Conservation (phyloP, 2,113 vertebrate genomes). For the Heptranchias perlo region DNA sequence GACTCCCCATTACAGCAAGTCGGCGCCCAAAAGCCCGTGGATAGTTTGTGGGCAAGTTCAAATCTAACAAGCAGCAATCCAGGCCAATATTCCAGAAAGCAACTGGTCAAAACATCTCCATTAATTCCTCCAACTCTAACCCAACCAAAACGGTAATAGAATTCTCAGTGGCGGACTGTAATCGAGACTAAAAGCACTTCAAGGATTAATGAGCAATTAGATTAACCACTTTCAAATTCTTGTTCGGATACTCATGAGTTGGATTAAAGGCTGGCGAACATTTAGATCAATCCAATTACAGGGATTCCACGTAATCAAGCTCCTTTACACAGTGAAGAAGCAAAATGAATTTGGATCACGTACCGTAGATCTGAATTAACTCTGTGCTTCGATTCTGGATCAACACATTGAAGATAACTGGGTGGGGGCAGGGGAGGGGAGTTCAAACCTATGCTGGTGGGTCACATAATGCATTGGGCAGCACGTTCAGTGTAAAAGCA, state of each 20-base stretch:
- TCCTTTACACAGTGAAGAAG: background rate
- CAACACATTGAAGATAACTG: background rate
- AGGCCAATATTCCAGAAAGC: too few relatives aligned
- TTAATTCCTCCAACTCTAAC: background rate
- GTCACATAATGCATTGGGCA: background rate
- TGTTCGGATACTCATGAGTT: background rate
- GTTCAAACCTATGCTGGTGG: background rate
- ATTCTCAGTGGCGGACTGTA: background rate
- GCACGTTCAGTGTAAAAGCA: background rate
- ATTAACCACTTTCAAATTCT: background rate
- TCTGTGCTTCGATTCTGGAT: background rate
- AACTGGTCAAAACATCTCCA: background rate
- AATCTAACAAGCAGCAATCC: too few relatives aligned
- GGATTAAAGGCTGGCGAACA: background rate
- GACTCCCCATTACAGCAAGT: too few relatives aligned
- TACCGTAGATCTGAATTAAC: background rate
- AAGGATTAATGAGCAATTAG: background rate
- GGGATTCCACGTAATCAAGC: background rate
- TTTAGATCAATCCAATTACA: background rate
- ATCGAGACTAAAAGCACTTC: background rate
- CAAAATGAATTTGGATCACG: background rate
- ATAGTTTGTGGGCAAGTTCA: too few relatives aligned
- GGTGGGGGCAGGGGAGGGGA: background rate
- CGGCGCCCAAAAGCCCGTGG: too few relatives aligned
- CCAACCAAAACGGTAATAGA: background rate